Evolutionary conservation across 1,140 invertebrate species (phyloP).

Genomic region (Drosophila busckii): DNA sequence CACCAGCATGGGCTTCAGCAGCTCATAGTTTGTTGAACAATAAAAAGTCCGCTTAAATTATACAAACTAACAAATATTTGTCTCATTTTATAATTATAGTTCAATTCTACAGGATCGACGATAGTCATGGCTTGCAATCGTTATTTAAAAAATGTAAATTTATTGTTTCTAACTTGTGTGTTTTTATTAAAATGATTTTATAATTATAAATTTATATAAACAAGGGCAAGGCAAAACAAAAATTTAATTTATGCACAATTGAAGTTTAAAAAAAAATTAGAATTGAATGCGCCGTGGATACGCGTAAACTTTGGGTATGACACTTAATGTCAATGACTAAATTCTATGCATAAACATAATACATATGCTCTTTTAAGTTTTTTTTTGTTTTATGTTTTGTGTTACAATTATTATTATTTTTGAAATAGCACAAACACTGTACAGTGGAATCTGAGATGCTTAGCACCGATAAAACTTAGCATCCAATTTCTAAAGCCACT

Average conservation of each 20-base stretch:
- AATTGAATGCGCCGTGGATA: constrained; percentile 24
- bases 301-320: constrained; percentile 15
- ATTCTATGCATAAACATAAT: constrained; percentile 64
- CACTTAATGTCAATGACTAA: constrained; percentile 55
- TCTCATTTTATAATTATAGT: too few species aligned
- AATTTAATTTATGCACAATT: constrained; percentile 44
- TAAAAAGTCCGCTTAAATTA: constrained; percentile 33
- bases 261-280: constrained; percentile 34
- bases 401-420: constrained; percentile 28
- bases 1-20: constrained; percentile 35
- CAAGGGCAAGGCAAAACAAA: constrained; percentile 57
- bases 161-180: constrained; percentile 52
- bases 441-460: constrained; percentile 61
- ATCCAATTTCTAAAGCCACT: constrained; percentile 71
- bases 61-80: too few species aligned
- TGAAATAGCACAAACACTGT: constrained; percentile 20
- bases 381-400: constrained; percentile 26
- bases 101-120: too few species aligned
- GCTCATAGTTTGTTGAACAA: constrained; percentile 18
- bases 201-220: constrained; percentile 49
- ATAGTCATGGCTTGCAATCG: too few species aligned
- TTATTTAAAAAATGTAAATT: too few species aligned
- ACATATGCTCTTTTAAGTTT: constrained; percentile 38
- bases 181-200: constrained; percentile 62
- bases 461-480: constrained; percentile 66